Percentiles rank a stretch among this genome's conserved stretches.
phyloP scores from a whole-genome alignment of 2,113 vertebrate species.

The Hydropotes inermis region DNA sequence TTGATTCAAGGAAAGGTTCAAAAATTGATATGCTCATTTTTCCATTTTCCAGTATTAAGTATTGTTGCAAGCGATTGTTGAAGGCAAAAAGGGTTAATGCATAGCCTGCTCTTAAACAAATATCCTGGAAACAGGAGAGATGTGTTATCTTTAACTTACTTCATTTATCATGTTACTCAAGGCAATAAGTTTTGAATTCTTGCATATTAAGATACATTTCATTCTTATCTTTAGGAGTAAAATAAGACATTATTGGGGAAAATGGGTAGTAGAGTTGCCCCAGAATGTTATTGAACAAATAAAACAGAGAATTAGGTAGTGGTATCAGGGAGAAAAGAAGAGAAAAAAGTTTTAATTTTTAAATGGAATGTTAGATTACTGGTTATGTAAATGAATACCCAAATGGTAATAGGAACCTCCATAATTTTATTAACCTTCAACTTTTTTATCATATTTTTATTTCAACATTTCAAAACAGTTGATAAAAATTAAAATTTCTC shows the following conservation, averaged over 20 bases:
- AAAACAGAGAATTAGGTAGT: not conserved
- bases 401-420: not conserved
- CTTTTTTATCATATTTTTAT: not conserved
- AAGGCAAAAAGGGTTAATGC: slow-evolving; percentile 84
- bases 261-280: not conserved
- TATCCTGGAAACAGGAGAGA: slow-evolving; percentile 73
- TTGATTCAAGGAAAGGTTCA: slow-evolving; percentile 79
- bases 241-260: not conserved
- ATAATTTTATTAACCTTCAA: not conserved
- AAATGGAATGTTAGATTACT: slow-evolving; percentile 4
- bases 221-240: not conserved
- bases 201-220: not conserved
- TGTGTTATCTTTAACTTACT: not conserved
- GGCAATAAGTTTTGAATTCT: not conserved
- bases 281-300: not conserved
- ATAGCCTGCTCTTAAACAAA: slow-evolving; percentile 81
- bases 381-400: not conserved
- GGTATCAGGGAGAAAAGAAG: not conserved
- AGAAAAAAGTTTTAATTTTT: not conserved
- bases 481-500: not conserved
- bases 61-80: slow-evolving; percentile 81
- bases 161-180: not conserved
- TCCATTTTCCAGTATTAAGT: slow-evolving; percentile 76
- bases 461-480: slow-evolving; percentile 39
- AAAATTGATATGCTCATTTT: slow-evolving; percentile 76